Evolutionary conservation across 2,888 invertebrate genomes (phyloP).

Genomic region (Cantharis lateralis): DNA sequence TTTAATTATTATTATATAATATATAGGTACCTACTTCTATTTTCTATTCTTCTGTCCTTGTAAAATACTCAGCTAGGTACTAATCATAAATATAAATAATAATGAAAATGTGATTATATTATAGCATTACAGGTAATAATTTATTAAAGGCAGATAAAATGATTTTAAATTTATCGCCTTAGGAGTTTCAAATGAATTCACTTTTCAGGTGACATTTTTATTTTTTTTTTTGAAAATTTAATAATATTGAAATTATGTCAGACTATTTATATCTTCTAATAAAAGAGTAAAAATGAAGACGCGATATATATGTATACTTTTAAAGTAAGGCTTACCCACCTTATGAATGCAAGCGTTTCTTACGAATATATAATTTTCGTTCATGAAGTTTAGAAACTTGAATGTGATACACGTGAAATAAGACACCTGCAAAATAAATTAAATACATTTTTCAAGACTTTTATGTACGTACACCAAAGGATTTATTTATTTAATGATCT

Average conservation of each 20-base stretch:
- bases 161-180: neutral
- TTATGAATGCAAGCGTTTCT: slow-evolving; percentile 45
- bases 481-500: neutral
- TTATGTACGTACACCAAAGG: neutral
- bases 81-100: too few species aligned
- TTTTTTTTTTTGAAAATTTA: neutral
- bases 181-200: neutral
- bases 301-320: slow-evolving; percentile 37
- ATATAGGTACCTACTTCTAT: too few species aligned
- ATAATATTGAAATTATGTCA: neutral
- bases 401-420: slow-evolving; percentile 10
- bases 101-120: neutral
- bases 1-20: too few species aligned
- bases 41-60: too few species aligned
- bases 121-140: too few species aligned
- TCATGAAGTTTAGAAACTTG: slow-evolving; percentile 34
- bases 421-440: neutral
- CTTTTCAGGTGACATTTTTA: neutral
- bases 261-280: neutral
- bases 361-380: slow-evolving; percentile 47
- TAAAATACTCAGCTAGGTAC: too few species aligned
- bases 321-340: slow-evolving; percentile 36
- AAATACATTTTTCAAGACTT: neutral
- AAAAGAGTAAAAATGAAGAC: slow-evolving; percentile 9
- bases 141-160: neutral